Base-by-base conservation (phyloP, 2,888 invertebrate genomes). In the Cabera pusaria region DNA sequence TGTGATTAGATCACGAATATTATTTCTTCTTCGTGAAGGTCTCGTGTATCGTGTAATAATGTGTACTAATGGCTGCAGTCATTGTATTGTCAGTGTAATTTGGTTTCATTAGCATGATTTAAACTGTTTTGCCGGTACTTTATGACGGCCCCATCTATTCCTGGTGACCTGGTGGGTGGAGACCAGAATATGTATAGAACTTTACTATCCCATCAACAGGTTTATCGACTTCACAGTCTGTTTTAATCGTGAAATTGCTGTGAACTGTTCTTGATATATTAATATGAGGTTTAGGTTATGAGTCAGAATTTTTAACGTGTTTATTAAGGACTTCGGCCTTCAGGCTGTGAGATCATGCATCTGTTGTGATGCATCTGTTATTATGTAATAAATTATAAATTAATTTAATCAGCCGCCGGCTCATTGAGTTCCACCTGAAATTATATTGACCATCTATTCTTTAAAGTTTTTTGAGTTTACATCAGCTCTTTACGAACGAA, bases 61-160 rank as follows among this genome's bases (percentile, higher is more conserved):
- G n/a, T n/a, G 25, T 33, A 38, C 18, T 21, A 21, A 26, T 33
- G 9, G 12, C 28, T 18, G 35, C 33, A 44, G 65, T 72, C 67
- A 32, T 24, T 34, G 31, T 56, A 56, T 49, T 61, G 54, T 61
- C 56, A 59, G 63, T 64, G 70, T 72, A 68, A 75, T 79, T 76
- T 59, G 49, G 62, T 66, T 78, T 63, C 67, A 75, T 81, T 80
- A 73, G 65, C 61, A 64, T 65, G 45, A 59, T 68, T 75, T 73
- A 55, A 62, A 57, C 55, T 58, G 52, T 59, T 65, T 72, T 68
- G 73, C 64, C 71, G 74, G 57, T 59, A 67, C 53, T 74, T 77
- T 77, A 75, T 71, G 81, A 76, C 75, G 76, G 49, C 55, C 47
- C 56, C 43, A 40, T 70, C 74, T 84, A 83, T 83, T 83, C 71